Percentiles rank a stretch among this genome's conserved stretches.
These are phyloP conservation scores for Oriolus oriolus DNA, from an alignment of 2,113 vertebrate species.

Conservation along the genomic window DNA sequence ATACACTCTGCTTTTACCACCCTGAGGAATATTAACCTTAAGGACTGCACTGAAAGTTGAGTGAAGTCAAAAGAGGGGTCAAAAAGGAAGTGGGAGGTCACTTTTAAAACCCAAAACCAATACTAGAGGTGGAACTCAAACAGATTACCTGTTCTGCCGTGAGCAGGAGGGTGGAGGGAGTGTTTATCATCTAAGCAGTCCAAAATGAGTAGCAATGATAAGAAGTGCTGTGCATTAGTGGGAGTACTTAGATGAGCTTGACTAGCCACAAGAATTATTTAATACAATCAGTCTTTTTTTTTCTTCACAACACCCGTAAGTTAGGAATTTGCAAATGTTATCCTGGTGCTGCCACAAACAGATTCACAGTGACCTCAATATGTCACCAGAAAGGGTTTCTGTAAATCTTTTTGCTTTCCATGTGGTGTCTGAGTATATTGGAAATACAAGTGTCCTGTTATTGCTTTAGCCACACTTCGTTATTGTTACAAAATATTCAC, in stretches of 20 bases:
- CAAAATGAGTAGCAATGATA: not conserved
- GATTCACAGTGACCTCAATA: conserved; percentile 20
- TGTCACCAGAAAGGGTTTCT: conserved; percentile 5
- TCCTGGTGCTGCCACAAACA: not conserved
- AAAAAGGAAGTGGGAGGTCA: not conserved
- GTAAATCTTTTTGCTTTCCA: conserved; percentile 9
- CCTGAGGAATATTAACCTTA: not conserved
- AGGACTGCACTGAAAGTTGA: not conserved
- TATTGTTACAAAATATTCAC: not conserved
- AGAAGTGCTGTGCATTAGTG: not conserved
- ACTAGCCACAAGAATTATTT: not conserved
- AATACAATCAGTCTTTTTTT: not conserved
- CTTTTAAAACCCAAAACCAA: not conserved
- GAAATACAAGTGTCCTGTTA: not conserved
- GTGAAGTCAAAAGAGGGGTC: not conserved
- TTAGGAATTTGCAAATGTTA: not conserved
- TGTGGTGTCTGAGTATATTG: not conserved
- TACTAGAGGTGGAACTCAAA: not conserved
- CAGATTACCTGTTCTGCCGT: not conserved
- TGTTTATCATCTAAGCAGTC: not conserved
- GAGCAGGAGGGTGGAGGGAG: not conserved
- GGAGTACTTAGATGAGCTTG: not conserved
- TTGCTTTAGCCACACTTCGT: not conserved
- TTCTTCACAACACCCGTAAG: not conserved
- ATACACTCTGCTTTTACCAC: not conserved